These are phyloP conservation scores for Epinephelus coioides DNA, from an alignment of 2,797 vertebrate species.

Conservation along the genomic window DNA sequence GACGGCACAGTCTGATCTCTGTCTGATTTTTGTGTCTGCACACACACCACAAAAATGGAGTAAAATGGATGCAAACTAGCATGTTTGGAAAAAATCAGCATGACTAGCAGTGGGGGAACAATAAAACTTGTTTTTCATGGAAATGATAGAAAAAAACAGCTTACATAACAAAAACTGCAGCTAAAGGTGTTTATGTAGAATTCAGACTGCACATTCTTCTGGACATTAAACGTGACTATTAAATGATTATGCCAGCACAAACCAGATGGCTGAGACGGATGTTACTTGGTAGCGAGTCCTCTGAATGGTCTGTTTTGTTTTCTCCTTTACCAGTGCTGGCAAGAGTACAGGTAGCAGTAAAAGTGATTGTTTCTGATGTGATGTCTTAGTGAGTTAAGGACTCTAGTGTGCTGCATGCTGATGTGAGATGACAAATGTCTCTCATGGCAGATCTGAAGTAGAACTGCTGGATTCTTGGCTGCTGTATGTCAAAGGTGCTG, in stretches of 20 bases:
- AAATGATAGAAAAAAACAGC: slow-evolving; percentile 15
- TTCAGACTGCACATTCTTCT: slow-evolving; percentile 1
- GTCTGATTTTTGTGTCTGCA: slow-evolving; percentile 1
- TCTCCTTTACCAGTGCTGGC: slow-evolving; percentile 19
- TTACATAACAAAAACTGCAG: background rate
- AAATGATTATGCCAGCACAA: slow-evolving; percentile 2
- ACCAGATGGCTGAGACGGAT: slow-evolving; percentile 16
- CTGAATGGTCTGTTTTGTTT: slow-evolving; percentile 24
- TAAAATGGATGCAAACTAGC: slow-evolving; percentile 2
- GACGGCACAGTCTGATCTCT: background rate
- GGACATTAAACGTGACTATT: background rate
- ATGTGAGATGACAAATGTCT: slow-evolving; percentile 39
- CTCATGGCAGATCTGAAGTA: slow-evolving; percentile 38
- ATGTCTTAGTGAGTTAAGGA: slow-evolving; percentile 40
- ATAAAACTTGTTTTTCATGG: slow-evolving; percentile 38
- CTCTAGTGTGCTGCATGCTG: slow-evolving; percentile 30
- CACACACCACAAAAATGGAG: background rate
- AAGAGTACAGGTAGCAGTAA: slow-evolving; percentile 22
- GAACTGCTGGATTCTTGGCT: slow-evolving; percentile 30
- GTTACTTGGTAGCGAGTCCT: background rate
- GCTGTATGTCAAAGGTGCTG: background rate
- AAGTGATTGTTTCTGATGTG: slow-evolving; percentile 35
- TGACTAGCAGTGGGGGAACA: slow-evolving; percentile 9
- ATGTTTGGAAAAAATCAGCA: slow-evolving; percentile 5
- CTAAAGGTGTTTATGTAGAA: slow-evolving; percentile 12